Conservation (phyloP, 2,113 vertebrate genomes). For the Nothobranchius kuhntae region DNA sequence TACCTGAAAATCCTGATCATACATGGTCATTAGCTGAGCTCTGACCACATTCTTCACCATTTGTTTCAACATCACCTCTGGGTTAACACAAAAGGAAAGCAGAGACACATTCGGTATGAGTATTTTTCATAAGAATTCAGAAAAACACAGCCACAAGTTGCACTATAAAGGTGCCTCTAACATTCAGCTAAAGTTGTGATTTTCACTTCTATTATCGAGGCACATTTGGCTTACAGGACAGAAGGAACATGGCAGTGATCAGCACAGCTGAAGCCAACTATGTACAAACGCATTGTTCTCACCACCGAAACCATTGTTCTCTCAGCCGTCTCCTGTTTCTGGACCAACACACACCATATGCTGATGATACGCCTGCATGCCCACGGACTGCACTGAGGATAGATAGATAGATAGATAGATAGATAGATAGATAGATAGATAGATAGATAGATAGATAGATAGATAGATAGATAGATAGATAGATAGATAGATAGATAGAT, state of each 20-base stretch:
- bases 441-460: background rate
- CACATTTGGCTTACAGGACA: slow-evolving; percentile 35
- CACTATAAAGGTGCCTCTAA: slow-evolving; percentile 1
- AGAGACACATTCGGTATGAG: background rate
- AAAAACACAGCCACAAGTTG: background rate
- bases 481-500: too few relatives aligned
- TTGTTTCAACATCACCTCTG: too few relatives aligned
- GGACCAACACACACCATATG: slow-evolving; percentile 61
- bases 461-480: too few relatives aligned
- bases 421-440: slow-evolving; percentile 7
- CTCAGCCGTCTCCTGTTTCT: slow-evolving; percentile 31
- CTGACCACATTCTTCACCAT: too few relatives aligned
- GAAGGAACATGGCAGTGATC: slow-evolving; percentile 37
- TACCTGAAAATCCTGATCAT: too few relatives aligned
- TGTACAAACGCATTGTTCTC: slow-evolving; percentile 56
- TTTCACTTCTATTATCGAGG: slow-evolving; percentile 28
- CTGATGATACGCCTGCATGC: slow-evolving; percentile 53
- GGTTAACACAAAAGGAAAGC: background rate
- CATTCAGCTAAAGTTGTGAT: slow-evolving; percentile 19
- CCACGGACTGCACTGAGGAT: slow-evolving; percentile 27
- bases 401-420: background rate
- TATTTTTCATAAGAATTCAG: slow-evolving; percentile 1
- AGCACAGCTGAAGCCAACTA: slow-evolving; percentile 30
- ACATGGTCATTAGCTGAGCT: too few relatives aligned
- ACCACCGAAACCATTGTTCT: slow-evolving; percentile 41